These are phyloP conservation scores for Cottoperca gobio DNA, from an alignment of 2,797 vertebrate genomes.

Conservation along the genomic window DNA sequence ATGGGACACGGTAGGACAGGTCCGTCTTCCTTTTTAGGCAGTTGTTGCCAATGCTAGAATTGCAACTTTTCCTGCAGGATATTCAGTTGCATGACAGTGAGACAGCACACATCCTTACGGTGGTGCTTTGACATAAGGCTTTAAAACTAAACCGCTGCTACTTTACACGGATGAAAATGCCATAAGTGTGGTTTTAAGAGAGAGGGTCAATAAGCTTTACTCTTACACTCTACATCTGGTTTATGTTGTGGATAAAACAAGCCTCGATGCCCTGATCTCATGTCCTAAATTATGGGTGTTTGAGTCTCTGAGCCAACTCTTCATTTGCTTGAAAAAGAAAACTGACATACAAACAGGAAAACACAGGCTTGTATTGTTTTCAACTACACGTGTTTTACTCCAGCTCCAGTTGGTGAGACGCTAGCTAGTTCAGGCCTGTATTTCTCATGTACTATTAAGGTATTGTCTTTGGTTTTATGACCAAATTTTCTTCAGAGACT, in stretches of 20 bases:
- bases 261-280: neutral
- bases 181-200: neutral
- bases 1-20: too few species aligned
- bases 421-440: slow-evolving; percentile 11
- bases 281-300: neutral
- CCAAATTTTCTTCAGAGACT: slow-evolving; percentile 1
- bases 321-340: neutral
- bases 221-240: neutral
- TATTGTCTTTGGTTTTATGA: slow-evolving; percentile 13
- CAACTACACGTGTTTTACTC: neutral
- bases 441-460: neutral
- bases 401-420: neutral
- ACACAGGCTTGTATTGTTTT: neutral
- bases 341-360: neutral
- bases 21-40: too few species aligned
- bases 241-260: slow-evolving; percentile 1
- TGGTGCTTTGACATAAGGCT: neutral
- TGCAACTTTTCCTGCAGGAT: too few species aligned
- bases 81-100: neutral
- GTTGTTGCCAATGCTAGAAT: too few species aligned
- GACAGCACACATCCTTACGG: neutral
- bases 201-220: neutral
- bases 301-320: neutral
- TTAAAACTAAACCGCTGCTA: neutral
- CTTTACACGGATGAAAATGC: neutral